Evolutionary conservation across 1,140 invertebrate genomes (phyloP), one percentile per base, ranked within the genome.

Genomic region (Heterodera carotae): DNA sequence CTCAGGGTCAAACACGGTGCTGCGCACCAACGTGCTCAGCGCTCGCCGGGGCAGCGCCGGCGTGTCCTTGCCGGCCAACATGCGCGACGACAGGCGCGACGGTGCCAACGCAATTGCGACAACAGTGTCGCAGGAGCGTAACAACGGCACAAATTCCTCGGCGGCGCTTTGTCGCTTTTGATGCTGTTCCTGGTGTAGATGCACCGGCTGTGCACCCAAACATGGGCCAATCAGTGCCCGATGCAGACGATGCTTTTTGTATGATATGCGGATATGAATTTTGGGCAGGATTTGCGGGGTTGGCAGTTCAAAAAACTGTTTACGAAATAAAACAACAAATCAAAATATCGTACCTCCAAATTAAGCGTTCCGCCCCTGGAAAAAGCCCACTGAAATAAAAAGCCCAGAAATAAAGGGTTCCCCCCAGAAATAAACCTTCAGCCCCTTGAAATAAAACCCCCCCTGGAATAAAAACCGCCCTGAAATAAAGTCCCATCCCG

Each of bases 41-140:
- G 71, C 71, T 4, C 71, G 59, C 31, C 71, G 59, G 2, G 71
- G 71, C 12, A n/a, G 56, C 8, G 71, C 25, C 7, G 71, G 71
- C 15, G 71, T 74, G 22, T 74, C 71, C 2, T 74, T 74, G 7
- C 71, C 71, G 7, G 71, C 71, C 71, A 74, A 36, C 43, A 74
- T 36, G 39, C 71, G 71, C 12, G 71, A 74, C 27, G 71, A 66
- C n/a, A 73, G 59, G 12, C 64, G 76, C 1, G 31, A 69, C 34
- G 53, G 76, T 27, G 33, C 71, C 39, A 78, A 33, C 27, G 62
- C 60, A 31, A 48, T 66, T 0, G 71, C 71, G 15, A 74, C 71
- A 31, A 74, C 56, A 0, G 71, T 74, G 64, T 74, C 71, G 64
- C 71, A 74, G 8, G 56, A 34, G 12, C 15, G 25, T 25, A 74